phyloP scores from a whole-genome alignment of 2,797 vertebrate species.

The Glossophaga mutica region DNA sequence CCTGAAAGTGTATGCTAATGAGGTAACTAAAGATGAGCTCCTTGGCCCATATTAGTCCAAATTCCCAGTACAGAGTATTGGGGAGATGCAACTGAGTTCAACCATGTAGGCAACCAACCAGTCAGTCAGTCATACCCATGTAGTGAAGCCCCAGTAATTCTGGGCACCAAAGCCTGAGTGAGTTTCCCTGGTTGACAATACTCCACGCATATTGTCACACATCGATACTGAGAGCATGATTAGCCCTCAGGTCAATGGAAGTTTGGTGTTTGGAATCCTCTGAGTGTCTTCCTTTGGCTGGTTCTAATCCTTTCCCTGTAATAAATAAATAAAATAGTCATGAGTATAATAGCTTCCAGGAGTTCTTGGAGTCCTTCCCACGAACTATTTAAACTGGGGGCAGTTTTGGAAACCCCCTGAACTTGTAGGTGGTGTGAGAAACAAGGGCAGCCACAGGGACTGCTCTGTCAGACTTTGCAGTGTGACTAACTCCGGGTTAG shows the following conservation, averaged over 20 bases:
- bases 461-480: background rate
- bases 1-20: background rate
- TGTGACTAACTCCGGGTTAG: background rate
- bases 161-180: background rate
- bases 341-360: background rate
- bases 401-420: background rate
- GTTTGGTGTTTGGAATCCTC: background rate
- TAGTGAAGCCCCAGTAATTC: background rate
- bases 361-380: background rate
- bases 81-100: background rate
- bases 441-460: background rate
- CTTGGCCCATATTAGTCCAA: background rate
- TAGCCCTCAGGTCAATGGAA: background rate
- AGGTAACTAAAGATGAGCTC: background rate
- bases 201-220: no score
- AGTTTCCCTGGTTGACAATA: background rate
- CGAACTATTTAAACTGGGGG: background rate
- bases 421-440: background rate
- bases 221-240: fast-evolving
- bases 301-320: background rate
- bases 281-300: background rate
- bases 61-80: background rate
- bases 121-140: fast-evolving
- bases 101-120: background rate
- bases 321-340: background rate